Conservation (phyloP, 2,113 vertebrate genomes). For the Rattus rattus region DNA sequence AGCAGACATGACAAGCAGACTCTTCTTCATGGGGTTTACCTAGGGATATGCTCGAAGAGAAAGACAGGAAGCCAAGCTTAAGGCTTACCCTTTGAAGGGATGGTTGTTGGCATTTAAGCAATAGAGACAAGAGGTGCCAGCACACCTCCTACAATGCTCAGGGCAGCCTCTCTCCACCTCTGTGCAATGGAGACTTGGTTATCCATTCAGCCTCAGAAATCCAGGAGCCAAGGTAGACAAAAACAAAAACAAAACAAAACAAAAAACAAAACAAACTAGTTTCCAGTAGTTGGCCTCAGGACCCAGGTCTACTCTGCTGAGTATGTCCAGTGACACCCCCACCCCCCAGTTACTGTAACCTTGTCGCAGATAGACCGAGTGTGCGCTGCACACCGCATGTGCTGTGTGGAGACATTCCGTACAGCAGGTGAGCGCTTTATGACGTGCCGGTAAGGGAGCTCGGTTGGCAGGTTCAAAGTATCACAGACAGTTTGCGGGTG, state of each 20-base stretch:
- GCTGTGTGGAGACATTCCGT: conserved; percentile 53
- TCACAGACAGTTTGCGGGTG: conserved; percentile 20
- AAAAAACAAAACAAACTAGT: not conserved
- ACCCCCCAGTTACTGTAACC: no score
- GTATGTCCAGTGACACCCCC: no score
- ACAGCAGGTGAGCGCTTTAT: conserved; percentile 5
- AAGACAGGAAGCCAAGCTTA: conserved; percentile 1
- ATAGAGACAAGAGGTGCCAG: not conserved
- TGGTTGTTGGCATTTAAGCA: conserved; percentile 21
- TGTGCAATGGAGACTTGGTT: not conserved
- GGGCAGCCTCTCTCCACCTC: no score
- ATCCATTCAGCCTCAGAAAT: not conserved
- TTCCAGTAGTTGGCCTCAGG: not conserved
- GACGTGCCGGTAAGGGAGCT: not conserved
- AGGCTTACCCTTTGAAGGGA: not conserved
- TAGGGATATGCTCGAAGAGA: conserved; percentile 50
- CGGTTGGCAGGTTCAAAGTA: not conserved
- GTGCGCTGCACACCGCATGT: not conserved
- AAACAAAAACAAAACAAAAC: not conserved
- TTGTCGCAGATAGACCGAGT: not conserved
- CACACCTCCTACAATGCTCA: not conserved
- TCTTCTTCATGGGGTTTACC: conserved; percentile 30
- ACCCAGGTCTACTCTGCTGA: not conserved
- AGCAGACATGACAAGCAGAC: conserved; percentile 19
- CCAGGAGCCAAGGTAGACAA: not conserved